phyloP scores from a whole-genome alignment of 1,140 invertebrate genomes.

The Pseudachorutes palmiensis region DNA sequence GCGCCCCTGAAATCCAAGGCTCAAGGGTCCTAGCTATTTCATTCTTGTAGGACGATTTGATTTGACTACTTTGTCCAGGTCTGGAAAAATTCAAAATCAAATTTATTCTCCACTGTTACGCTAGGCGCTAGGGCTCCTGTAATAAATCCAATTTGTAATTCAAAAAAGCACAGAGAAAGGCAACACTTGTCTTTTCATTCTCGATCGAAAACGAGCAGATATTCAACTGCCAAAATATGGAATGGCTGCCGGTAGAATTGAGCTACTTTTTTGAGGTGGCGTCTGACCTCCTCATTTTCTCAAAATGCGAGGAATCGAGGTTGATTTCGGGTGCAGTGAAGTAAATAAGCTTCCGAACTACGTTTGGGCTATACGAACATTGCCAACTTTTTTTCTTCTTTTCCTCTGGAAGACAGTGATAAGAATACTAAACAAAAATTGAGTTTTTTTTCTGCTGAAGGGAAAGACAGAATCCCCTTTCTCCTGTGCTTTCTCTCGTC shows the following conservation, averaged over 20 bases:
- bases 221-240: too few relatives aligned
- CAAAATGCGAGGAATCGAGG: background rate
- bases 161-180: too few relatives aligned
- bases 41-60: conserved; percentile 55
- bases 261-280: too few relatives aligned
- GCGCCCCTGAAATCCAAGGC: conserved; percentile 48
- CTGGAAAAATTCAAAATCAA: conserved; percentile 40
- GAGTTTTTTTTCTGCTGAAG: background rate
- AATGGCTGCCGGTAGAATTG: too few relatives aligned
- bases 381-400: background rate
- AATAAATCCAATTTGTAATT: too few relatives aligned
- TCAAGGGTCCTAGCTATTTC: conserved; percentile 57
- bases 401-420: background rate
- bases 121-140: background rate
- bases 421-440: conserved; percentile 10
- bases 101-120: background rate
- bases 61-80: conserved; percentile 50
- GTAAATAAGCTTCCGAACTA: conserved; percentile 2
- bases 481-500: background rate
- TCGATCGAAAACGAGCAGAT: too few relatives aligned
- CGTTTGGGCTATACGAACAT: too few relatives aligned
- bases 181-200: too few relatives aligned
- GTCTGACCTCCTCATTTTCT: too few relatives aligned
- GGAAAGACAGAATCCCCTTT: background rate
- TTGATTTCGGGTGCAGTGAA: background rate